Percentiles rank a stretch among this genome's conserved stretches.
Conservation (phyloP, 2,888 invertebrate genomes). For the Epirrita christyi region DNA sequence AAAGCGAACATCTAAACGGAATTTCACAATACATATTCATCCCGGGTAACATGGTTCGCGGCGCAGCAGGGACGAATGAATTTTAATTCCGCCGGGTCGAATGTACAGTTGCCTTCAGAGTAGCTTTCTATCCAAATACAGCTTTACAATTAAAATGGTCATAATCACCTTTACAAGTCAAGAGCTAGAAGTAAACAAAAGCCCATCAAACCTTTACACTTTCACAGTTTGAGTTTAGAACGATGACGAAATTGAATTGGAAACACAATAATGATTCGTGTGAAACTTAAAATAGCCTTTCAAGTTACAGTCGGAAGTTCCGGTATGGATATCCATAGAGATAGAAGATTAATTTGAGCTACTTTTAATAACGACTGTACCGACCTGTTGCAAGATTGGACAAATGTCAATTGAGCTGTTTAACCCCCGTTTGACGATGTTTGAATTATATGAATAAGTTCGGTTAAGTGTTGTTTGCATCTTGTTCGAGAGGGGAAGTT, state of each 20-base stretch:
- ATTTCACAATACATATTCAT: constrained; percentile 29
- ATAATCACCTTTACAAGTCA: not conserved
- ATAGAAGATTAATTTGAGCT: not conserved
- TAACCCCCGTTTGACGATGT: constrained; percentile 29
- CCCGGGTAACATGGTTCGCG: constrained; percentile 16
- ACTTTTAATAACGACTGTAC: constrained; percentile 2
- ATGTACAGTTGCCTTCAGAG: constrained; percentile 7
- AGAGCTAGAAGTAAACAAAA: not conserved
- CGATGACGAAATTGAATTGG: too few relatives aligned
- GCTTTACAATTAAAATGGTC: not conserved
- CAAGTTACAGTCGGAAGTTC: too few relatives aligned
- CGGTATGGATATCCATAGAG: too few relatives aligned
- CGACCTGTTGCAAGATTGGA: constrained; percentile 30
- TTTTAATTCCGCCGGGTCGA: constrained; percentile 27
- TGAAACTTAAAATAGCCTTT: too few relatives aligned
- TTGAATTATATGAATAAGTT: constrained; percentile 30
- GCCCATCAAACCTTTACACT: too few relatives aligned
- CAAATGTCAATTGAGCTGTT: constrained; percentile 32
- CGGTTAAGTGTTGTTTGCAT: constrained; percentile 16
- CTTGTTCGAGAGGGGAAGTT: constrained; percentile 11
- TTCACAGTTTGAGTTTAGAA: too few relatives aligned
- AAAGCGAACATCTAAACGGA: constrained; percentile 2
- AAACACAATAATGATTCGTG: too few relatives aligned
- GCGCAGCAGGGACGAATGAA: constrained; percentile 27
- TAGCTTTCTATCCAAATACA: not conserved